phyloP scores from a whole-genome alignment of 2,113 vertebrate genomes.

The Prietella phreatophila region DNA sequence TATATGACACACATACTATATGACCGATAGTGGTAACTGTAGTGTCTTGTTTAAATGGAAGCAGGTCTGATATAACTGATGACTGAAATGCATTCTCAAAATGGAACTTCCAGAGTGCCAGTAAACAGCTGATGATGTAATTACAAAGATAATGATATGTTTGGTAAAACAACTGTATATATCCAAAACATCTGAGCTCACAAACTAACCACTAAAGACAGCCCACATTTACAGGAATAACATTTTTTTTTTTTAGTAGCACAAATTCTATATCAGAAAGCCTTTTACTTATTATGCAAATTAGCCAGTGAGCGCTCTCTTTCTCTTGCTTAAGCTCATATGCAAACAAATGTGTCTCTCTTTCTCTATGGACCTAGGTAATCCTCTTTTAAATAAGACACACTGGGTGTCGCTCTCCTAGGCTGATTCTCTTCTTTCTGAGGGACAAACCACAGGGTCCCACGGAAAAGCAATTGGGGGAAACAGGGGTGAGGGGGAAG shows the following conservation, averaged over 20 bases:
- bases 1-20: neutral
- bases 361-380: slow-evolving; percentile 52
- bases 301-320: neutral
- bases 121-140: slow-evolving; percentile 13
- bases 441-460: slow-evolving; percentile 66
- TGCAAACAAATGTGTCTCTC: slow-evolving; percentile 42
- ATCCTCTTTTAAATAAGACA: slow-evolving; percentile 70
- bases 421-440: slow-evolving; percentile 57
- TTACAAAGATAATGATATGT: slow-evolving; percentile 2
- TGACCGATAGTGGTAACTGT: neutral
- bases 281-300: slow-evolving; percentile 15
- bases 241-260: neutral
- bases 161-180: slow-evolving; percentile 2
- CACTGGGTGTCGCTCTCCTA: slow-evolving; percentile 58
- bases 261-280: neutral
- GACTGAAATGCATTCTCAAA: slow-evolving; percentile 17
- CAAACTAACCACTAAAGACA: slow-evolving; percentile 19
- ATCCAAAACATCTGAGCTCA: slow-evolving; percentile 13
- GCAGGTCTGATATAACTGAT: neutral
- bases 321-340: slow-evolving; percentile 39
- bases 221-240: neutral
- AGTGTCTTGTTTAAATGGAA: neutral
- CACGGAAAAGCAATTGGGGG: slow-evolving; percentile 58
- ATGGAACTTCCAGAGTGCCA: slow-evolving; percentile 12
- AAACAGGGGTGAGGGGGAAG: slow-evolving; percentile 35